Percentiles rank a stretch among this genome's conserved stretches.
phyloP scores from a whole-genome alignment of 2,797 vertebrate species.

The Mormyrops attenuatus region DNA sequence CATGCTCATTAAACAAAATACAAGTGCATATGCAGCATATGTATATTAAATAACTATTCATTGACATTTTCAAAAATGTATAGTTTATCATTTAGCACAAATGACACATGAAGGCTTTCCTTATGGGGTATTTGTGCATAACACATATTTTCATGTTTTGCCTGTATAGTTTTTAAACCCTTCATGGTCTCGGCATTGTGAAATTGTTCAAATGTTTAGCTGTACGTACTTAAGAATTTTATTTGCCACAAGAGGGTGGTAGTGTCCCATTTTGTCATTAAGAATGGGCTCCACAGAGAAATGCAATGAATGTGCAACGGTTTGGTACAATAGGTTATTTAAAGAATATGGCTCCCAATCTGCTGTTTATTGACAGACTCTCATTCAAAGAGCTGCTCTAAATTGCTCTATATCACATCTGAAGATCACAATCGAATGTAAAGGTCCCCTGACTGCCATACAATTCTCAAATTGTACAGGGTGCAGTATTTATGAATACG shows the following conservation, averaged over 20 bases:
- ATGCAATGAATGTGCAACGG: not conserved
- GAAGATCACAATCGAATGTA: not conserved
- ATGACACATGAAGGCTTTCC: not conserved
- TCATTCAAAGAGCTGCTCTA: not conserved
- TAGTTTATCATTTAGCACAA: not conserved
- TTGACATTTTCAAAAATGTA: not conserved
- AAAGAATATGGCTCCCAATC: slow-evolving; percentile 23
- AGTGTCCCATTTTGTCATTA: not conserved
- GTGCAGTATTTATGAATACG: slow-evolving; percentile 15
- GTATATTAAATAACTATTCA: not conserved
- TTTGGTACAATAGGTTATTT: slow-evolving; percentile 28
- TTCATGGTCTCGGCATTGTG: not conserved
- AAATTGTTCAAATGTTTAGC: not conserved
- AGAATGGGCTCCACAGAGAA: not conserved
- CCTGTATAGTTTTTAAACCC: not conserved
- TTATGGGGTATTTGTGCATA: not conserved
- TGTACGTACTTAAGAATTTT: not conserved
- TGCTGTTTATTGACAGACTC: slow-evolving; percentile 18
- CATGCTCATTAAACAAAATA: not conserved
- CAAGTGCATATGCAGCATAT: not conserved
- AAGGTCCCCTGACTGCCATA: slow-evolving; percentile 1
- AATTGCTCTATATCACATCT: slow-evolving; percentile 17
- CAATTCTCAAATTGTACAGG: slow-evolving; percentile 15
- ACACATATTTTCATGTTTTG: not conserved
- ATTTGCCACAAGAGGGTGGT: slow-evolving; percentile 26